Base-by-base conservation (phyloP, 1,140 invertebrate genomes). In the Zaprionus ornatus region DNA sequence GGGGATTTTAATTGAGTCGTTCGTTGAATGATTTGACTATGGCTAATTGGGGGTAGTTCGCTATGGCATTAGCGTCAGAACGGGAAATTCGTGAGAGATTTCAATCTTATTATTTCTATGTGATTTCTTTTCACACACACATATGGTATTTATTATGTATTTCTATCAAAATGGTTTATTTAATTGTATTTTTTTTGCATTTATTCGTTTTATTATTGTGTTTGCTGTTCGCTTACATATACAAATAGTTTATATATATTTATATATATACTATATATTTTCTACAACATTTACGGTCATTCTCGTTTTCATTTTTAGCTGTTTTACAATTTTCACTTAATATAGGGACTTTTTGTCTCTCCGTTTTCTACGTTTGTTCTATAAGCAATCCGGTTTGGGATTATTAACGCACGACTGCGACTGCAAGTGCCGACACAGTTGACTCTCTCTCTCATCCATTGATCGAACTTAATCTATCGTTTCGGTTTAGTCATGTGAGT, bases 201-300 rank as follows among this genome's bases (percentile, higher is more conserved):
- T 79, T 88, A 75, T 90, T 90, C 67, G 88, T 80, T 80, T 88
- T 90, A 82, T 80, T 80, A 67, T 74, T 74, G 82, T 81, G 75
- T 73, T 62, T 82, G 74, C 75, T 73, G 69, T 90, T 90, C 48
- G 81, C 85, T 88, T 88, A 88, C 85, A 88, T 79, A 79, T 88
- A 88, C 79, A 88, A 88, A 78, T 90, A 84, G 78, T 90, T 88
- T 85, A 84, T 81, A 78, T 76, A 79, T 80, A 40, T 79, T 69
- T 74, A 27, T 75, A 86, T 86, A 86, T 87, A 87, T 87, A 84
- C 80, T 83, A 90, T 88, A 88, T 84, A 90, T 88, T 87, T 79
- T 80, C 84, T 87, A 87, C 84, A 87, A 87, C 84, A 88, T 87
- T 87, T 88, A 87, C 80, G 84, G 52, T 87, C 80, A 77, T 80